Base-by-base conservation (phyloP, 2,888 invertebrate species). In the Gryllus longicercus region DNA sequence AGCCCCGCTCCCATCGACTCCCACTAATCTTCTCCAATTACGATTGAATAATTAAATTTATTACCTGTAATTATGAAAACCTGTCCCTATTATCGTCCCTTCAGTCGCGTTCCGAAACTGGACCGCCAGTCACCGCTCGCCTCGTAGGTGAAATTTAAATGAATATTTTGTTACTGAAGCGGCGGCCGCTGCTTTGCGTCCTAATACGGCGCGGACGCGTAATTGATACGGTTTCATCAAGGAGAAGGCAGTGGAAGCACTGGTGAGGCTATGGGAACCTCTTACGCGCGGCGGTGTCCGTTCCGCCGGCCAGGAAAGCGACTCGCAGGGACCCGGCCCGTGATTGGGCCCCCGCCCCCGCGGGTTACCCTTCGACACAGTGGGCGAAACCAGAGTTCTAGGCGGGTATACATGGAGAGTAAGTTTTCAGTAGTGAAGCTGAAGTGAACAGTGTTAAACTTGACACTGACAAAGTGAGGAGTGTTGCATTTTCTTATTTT, bases 1-100 rank as follows among this genome's bases (percentile, higher is more conserved):
- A 63, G 63, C 14, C 63, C n/a, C 63, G 14, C 63, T 63, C 14
- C 63, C n/a, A 14, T 63, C 63, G 16, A 63, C 63, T 63, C 63
- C 1, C 63, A 63, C 63, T 63, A 63, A 63, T 63, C 63, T 63
- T 63, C 63, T 63, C 63, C 63, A 18, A 63, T 63, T 63, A 63
- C 63, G 63, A 63, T 63, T 63, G 63, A 63, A 63, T 63, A 63
- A 63, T 63, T 63, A 63, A 63, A 63, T 63, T 63, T 63, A 63
- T 63, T 63, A 63, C 63, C 63, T 63, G n/a, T 63, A 63, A 63
- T 63, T 63, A 63, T 63, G 63, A 63, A 63, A 63, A 63, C 63
- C 63, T 63, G 63, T 63, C 63, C 63, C 63, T 63, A 63, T 63
- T 63, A 63, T 63, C 16, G 63, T 63, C 16, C 16, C 63, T 18